phyloP scores from a whole-genome alignment of 2,888 invertebrate genomes.

The Brenthis hecate region DNA sequence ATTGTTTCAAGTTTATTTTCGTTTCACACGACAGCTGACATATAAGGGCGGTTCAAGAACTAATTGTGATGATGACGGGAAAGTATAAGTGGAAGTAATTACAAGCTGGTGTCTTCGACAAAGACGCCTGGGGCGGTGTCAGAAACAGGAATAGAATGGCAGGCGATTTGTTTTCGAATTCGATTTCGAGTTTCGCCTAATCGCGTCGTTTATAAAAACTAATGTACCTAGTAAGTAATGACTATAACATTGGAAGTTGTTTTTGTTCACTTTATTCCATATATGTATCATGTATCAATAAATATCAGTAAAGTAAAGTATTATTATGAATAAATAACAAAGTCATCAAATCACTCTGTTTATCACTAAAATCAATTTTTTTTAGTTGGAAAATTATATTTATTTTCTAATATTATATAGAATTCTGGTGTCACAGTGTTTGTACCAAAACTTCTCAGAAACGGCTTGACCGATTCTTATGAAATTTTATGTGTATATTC shows the following conservation, averaged over 20 bases:
- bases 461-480: no score
- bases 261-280: not conserved
- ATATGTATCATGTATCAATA: no score
- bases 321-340: no score
- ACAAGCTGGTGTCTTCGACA: constrained; percentile 67
- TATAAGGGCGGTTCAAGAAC: constrained; percentile 44
- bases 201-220: constrained; percentile 11
- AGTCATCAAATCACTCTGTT: no score
- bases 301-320: no score
- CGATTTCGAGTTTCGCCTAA: constrained; percentile 41
- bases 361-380: no score
- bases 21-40: constrained; percentile 47
- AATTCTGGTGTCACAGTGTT: no score
- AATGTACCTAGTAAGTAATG: not conserved
- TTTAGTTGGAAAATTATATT: no score
- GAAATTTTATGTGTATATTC: no score
- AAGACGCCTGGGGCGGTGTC: constrained; percentile 67
- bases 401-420: no score
- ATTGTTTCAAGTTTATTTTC: constrained; percentile 36
- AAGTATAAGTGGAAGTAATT: constrained; percentile 72
- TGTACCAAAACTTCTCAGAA: no score
- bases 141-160: constrained; percentile 73
- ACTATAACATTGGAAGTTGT: no score
- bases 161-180: constrained; percentile 48
- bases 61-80: constrained; percentile 59